phyloP scores from a whole-genome alignment of 2,888 invertebrate genomes.

The Epinotia nisella region DNA sequence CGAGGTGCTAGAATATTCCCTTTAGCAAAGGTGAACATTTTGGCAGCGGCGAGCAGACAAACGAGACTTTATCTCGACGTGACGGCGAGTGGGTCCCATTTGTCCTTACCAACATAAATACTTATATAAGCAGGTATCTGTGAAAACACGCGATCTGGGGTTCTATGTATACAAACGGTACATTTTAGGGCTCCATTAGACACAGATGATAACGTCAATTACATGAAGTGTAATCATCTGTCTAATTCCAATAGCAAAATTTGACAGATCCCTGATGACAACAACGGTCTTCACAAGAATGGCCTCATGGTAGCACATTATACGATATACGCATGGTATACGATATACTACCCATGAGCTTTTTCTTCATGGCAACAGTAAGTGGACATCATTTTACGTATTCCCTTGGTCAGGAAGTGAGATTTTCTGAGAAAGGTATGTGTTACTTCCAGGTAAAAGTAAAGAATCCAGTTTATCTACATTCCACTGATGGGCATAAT shows the following conservation, averaged over 20 bases:
- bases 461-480: constrained; percentile 1
- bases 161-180: not conserved
- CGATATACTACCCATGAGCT: too few relatives aligned
- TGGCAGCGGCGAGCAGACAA: constrained; percentile 29
- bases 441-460: constrained; percentile 8
- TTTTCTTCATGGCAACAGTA: not conserved
- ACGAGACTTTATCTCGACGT: constrained; percentile 10
- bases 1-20: constrained; percentile 31
- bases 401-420: not conserved
- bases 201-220: not conserved
- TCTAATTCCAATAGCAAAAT: too few relatives aligned
- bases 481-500: not conserved
- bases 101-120: constrained; percentile 29
- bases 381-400: not conserved
- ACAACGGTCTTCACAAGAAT: too few relatives aligned
- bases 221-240: too few relatives aligned
- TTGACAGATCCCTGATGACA: too few relatives aligned
- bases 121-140: not conserved
- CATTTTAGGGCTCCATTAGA: not conserved
- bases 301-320: too few relatives aligned
- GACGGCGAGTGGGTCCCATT: constrained; percentile 24
- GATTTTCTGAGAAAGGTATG: not conserved
- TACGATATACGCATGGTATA: too few relatives aligned
- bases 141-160: constrained; percentile 7
- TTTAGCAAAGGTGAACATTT: constrained; percentile 33